Percentiles rank a stretch among this genome's conserved stretches.
phyloP scores from a whole-genome alignment of 2,888 invertebrate species.

The Sminthurinus aureus region DNA sequence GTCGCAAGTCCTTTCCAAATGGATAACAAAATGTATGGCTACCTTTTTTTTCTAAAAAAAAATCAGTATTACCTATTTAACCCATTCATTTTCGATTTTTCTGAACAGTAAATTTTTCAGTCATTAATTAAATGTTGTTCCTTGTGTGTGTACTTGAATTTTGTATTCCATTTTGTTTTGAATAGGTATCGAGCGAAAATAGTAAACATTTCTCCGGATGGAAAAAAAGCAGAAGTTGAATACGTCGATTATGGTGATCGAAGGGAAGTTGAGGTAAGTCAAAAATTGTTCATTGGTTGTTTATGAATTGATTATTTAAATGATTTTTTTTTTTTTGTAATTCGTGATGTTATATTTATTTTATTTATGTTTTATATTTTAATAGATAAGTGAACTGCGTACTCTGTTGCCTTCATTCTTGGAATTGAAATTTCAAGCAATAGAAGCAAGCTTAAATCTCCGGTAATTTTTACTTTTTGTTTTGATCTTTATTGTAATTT shows the following conservation, averaged over 20 bases:
- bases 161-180: neutral
- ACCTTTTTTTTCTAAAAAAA: neutral
- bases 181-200: constrained; percentile 81
- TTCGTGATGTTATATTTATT: no score
- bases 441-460: constrained; percentile 67
- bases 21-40: constrained; percentile 69
- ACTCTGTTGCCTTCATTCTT: constrained; percentile 80
- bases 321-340: no score
- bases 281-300: no score
- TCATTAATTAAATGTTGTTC: neutral
- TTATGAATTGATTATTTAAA: no score
- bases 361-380: no score
- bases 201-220: constrained; percentile 70
- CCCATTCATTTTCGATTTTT: neutral
- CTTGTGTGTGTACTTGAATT: neutral
- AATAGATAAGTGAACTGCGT: constrained; percentile 70
- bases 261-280: constrained; percentile 69
- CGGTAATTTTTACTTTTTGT: constrained; percentile 39
- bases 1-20: constrained; percentile 84
- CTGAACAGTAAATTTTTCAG: neutral
- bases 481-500: no score
- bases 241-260: constrained; percentile 90
- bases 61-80: neutral
- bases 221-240: constrained; percentile 73
- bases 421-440: constrained; percentile 79